These are phyloP conservation scores for Lepisosteus oculatus DNA, from an alignment of 2,113 vertebrate species.

Conservation along the genomic window DNA sequence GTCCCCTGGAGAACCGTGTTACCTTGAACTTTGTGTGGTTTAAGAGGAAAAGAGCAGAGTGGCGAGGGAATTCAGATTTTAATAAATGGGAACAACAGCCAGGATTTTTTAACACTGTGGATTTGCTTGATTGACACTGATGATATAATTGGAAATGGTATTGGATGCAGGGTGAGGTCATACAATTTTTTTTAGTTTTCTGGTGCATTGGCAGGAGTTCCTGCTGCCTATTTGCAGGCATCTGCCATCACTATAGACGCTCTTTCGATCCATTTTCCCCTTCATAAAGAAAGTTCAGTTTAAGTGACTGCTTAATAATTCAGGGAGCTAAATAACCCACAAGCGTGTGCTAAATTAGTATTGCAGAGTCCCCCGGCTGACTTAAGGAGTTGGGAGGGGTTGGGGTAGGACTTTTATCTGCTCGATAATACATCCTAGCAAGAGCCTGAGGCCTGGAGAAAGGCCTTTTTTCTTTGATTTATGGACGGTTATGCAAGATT, in stretches of 20 bases:
- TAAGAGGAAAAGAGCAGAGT: neutral
- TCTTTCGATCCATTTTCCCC: neutral
- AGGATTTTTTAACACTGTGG: conserved; percentile 15
- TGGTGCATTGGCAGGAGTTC: neutral
- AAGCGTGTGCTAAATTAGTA: conserved; percentile 19
- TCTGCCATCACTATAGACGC: neutral
- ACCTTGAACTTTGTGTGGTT: neutral
- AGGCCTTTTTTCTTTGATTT: conserved; percentile 24
- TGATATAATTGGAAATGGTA: conserved; percentile 17
- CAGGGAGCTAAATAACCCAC: conserved; percentile 27
- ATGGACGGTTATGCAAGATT: conserved; percentile 26
- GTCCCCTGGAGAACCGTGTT: no score
- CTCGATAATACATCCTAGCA: conserved; percentile 25
- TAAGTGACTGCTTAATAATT: conserved; percentile 33
- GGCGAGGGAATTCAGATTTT: no score
- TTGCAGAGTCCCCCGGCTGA: neutral
- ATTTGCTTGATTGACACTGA: conserved; percentile 17
- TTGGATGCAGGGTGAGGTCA: neutral
- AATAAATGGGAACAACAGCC: conserved; percentile 5
- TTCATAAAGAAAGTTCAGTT: conserved; percentile 23
- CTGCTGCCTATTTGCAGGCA: neutral
- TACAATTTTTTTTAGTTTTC: conserved; percentile 10
- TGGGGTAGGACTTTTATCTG: neutral
- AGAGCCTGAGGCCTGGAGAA: conserved; percentile 11
- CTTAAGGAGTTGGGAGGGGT: no score